Evolutionary conservation across 2,797 vertebrate genomes (phyloP).

Genomic region (Protosalanx chinensis): DNA sequence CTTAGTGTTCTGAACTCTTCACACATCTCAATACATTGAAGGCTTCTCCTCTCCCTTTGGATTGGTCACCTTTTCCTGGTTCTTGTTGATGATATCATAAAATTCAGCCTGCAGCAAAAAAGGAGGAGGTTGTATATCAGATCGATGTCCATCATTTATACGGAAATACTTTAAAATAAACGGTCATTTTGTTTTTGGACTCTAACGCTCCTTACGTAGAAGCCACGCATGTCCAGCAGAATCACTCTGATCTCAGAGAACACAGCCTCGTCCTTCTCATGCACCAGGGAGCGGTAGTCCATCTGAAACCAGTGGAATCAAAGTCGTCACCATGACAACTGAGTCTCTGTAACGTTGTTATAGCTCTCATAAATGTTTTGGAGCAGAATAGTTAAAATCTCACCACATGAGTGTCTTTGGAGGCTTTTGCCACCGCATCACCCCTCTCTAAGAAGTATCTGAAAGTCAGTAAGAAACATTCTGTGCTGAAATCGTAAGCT

Average conservation of each 20-base stretch:
- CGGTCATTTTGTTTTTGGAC: neutral
- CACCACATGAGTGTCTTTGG: slow-evolving; percentile 89
- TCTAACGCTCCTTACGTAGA: slow-evolving; percentile 75
- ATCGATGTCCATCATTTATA: neutral
- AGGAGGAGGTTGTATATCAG: neutral
- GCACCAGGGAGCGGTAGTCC: slow-evolving; percentile 86
- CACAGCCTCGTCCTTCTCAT: slow-evolving; percentile 79
- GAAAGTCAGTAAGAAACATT: neutral
- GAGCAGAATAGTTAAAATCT: slow-evolving; percentile 43
- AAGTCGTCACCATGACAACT: neutral
- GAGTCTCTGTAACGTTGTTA: neutral
- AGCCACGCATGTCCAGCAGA: slow-evolving; percentile 80
- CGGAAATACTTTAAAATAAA: neutral
- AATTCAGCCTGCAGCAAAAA: slow-evolving; percentile 76
- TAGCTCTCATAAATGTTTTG: neutral
- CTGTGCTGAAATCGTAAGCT: neutral
- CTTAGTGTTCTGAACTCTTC: neutral
- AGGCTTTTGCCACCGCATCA: slow-evolving; percentile 89
- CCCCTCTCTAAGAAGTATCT: slow-evolving; percentile 88
- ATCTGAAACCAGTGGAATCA: slow-evolving; percentile 68
- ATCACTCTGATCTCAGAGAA: slow-evolving; percentile 78
- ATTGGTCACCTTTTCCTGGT: slow-evolving; percentile 87
- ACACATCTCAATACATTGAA: slow-evolving; percentile 82
- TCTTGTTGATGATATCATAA: slow-evolving; percentile 85
- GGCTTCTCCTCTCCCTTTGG: slow-evolving; percentile 91